Evolutionary conservation across 2,113 vertebrate species (phyloP), one percentile per base, ranked within the genome.

Genomic region (Megaleporinus macrocephalus): DNA sequence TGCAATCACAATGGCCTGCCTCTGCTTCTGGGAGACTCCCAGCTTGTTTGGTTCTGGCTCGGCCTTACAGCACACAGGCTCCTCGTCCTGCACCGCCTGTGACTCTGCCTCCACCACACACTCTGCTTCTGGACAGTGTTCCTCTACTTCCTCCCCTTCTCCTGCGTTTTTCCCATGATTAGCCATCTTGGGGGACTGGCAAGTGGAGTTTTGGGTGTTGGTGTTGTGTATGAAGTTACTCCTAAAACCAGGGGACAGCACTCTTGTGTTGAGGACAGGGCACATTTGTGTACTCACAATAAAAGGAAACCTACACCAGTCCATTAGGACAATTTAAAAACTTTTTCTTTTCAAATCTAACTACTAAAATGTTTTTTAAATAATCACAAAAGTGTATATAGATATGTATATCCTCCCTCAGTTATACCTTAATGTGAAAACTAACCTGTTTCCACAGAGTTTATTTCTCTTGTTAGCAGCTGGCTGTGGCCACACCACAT

Each of bases 401-500:
- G 10, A 27, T 36, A 5, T 61, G n/a, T 57, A 55, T 13, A 41
- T 41, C 11, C 41, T 3, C 0, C 36, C 18, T 14, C 41, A 12
- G 22, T 13, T 70, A 24, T 4, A 13, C 22, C 10, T 41, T 13
- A 14, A 16, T 30, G 33, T 16, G 63, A 24, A 51, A 12, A 20
- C 79, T 16, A 59, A 99, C 97, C 98, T 99, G 95, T 97, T 98
- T 84, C 93, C 92, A 91, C 96, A 97, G 70, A 94, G 93, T 90
- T 95, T 98, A 85, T 94, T 95, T 91, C 96, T 96, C 91, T 98
- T 98, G 88, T 95, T 95, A 88, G 96, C 91, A 84, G 96, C 93
- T 85, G 93, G 96, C 90, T 98, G 98, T 72, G 97, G 97, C 98
- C 98, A 99, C 87, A 99, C 95, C 78, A 99, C 96, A 29, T 98